Conservation (phyloP, 2,113 vertebrate species). For the Pholis gunnellus region DNA sequence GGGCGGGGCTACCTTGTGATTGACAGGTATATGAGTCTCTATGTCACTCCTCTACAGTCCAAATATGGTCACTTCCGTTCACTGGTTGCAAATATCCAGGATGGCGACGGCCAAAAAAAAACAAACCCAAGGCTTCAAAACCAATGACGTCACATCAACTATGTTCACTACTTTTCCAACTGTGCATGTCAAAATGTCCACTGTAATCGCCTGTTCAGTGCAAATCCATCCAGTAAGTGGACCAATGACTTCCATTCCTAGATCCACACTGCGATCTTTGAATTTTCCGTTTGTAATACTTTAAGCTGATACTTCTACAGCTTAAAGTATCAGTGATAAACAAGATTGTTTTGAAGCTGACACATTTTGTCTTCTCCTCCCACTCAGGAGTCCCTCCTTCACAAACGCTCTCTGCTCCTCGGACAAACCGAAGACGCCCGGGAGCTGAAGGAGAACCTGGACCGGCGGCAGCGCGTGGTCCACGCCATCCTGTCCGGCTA, state of each 20-base stretch:
- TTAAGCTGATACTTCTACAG: no score
- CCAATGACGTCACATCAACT: no score
- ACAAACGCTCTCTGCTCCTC: constrained; percentile 91
- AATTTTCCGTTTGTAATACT: not conserved
- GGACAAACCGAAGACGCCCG: constrained; percentile 93
- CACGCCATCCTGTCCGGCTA: constrained; percentile 88
- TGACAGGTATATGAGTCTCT: no score
- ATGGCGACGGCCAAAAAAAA: no score
- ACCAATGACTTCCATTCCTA: not conserved
- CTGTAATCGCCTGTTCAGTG: not conserved
- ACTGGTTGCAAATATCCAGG: no score
- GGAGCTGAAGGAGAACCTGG: constrained; percentile 97
- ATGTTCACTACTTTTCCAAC: no score
- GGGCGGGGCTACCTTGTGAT: no score
- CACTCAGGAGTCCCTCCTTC: constrained; percentile 87
- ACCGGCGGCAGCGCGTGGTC: constrained; percentile 91
- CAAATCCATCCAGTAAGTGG: not conserved
- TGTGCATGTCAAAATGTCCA: not conserved
- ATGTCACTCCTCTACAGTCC: no score
- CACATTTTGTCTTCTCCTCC: not conserved
- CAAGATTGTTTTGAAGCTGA: not conserved
- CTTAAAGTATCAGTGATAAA: not conserved
- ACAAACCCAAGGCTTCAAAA: no score
- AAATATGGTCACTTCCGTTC: no score
- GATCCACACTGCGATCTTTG: not conserved